Evolutionary conservation across 2,888 invertebrate genomes (phyloP), one percentile per base, ranked within the genome.

Genomic region (Coenonympha glycerion): DNA sequence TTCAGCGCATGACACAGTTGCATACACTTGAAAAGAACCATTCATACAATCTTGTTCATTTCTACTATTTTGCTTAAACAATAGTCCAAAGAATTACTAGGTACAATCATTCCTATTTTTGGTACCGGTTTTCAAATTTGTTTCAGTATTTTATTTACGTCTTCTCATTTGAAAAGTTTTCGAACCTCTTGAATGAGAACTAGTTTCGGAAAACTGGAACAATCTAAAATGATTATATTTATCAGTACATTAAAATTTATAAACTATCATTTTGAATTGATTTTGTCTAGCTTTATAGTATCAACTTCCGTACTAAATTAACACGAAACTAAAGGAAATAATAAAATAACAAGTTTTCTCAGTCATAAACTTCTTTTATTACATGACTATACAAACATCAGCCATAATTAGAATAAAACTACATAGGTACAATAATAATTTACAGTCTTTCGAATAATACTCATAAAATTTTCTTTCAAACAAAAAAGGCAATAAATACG

Each of bases 401-500:
- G 82, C 79, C 79, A 58, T 58, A 74, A 77, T 82, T 68, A 69
- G 72, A 78, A 76, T 78, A 79, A 70, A 77, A 73, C 83, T 84
- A 85, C 82, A 80, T n/a, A n/a, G n/a, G n/a, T n/a, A n/a, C 77
- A 83, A 79, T 55, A 52, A 58, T 82, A 84, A 80, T 81, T 79
- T 86, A 87, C 86, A 87, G 86, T 87, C 86, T 87, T 87, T 80
- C 80, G 73, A 78, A 85, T 82, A 86, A 86, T 85, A 87, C 82
- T 83, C 79, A 74, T 73, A 80, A 78, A 74, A 71, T 68, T 73
- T 69, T 68, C 68, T 71, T 67, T 64, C 66, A 69, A 76, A 72
- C 75, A 73, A 79, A n/a, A 39, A 79, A 79, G 77, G 73, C 75
- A 79, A 83, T 83, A 81, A 82, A 81, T 81, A 81, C 71, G 71